Conservation (phyloP, 2,113 vertebrate species). For the Sapayoa aenigma region DNA sequence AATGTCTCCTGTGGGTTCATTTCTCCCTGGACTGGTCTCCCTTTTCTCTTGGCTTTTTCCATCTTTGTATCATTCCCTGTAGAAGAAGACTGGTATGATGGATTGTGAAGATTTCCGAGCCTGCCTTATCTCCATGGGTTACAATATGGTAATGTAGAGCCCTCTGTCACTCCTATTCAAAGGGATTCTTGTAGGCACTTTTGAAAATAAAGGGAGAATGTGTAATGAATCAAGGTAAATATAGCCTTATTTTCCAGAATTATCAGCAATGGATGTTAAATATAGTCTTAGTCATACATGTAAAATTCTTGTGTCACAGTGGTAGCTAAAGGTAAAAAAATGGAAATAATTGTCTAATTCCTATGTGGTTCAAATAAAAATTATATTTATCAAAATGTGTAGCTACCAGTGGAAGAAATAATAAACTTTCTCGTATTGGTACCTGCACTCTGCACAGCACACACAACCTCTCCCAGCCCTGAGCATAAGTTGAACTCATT, state of each 20-base stretch:
- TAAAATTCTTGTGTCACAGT: neutral
- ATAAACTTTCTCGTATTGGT: neutral
- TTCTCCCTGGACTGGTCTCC: slow-evolving; percentile 49
- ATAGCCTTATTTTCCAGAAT: neutral
- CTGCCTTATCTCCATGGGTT: slow-evolving; percentile 99
- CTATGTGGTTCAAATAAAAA: neutral
- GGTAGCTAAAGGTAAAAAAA: neutral
- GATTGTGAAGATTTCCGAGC: slow-evolving; percentile 98
- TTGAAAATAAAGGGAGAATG: neutral
- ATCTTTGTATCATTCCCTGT: slow-evolving; percentile 70
- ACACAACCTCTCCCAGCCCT: neutral
- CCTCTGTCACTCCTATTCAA: slow-evolving; percentile 48
- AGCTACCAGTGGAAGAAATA: neutral
- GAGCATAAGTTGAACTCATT: neutral
- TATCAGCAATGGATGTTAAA: neutral
- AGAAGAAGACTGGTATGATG: slow-evolving; percentile 99
- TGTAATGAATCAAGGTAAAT: slow-evolving; percentile 50
- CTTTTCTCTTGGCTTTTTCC: slow-evolving; percentile 62
- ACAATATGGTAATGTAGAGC: slow-evolving; percentile 89
- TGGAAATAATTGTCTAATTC: neutral
- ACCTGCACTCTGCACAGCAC: neutral
- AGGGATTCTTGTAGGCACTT: slow-evolving; percentile 33
- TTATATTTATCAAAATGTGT: neutral
- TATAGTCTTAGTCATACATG: neutral
- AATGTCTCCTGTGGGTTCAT: slow-evolving; percentile 42